Conservation (phyloP, 1,140 invertebrate species). For the Drosophila auraria region DNA sequence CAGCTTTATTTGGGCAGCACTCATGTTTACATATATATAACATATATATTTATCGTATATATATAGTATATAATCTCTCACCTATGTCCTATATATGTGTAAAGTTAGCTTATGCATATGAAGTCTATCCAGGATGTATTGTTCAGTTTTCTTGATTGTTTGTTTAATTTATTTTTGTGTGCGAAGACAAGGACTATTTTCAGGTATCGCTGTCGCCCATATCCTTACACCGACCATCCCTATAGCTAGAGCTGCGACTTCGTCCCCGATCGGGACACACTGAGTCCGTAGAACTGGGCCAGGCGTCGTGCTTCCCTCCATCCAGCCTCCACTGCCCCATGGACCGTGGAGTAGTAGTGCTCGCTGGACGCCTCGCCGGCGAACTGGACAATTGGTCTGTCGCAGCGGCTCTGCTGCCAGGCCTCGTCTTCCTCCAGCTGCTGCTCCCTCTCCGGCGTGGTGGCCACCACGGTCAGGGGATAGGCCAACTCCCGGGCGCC, state of each 20-base stretch:
- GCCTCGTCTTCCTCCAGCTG: conserved; percentile 1
- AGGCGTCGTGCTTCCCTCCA: conserved; percentile 90
- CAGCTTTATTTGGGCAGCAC: conserved; percentile 62
- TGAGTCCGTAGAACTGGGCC: conserved; percentile 73
- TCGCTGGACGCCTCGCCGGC: conserved; percentile 90
- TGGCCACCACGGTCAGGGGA: conserved; percentile 70
- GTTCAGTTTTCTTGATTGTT: conserved; percentile 63
- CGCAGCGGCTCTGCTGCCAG: conserved; percentile 71
- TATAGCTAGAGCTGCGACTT: conserved; percentile 76
- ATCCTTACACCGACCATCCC: conserved; percentile 14
- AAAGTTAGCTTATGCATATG: conserved; percentile 50
- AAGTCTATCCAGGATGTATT: conserved; percentile 71
- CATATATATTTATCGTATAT: conserved; percentile 10
- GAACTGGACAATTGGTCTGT: conserved; percentile 88
- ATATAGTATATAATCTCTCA: conserved; percentile 19
- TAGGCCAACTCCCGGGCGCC: conserved; percentile 86
- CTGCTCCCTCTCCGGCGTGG: conserved; percentile 46
- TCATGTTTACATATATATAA: conserved; percentile 34
- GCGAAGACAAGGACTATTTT: conserved; percentile 39
- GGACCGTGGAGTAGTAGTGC: conserved; percentile 91
- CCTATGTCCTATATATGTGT: conserved; percentile 42
- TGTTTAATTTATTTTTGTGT: conserved; percentile 15
- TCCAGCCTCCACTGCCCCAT: conserved; percentile 92
- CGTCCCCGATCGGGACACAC: conserved; percentile 11
- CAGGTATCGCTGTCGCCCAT: conserved; percentile 33